Evolutionary conservation across 2,888 invertebrate species (phyloP).

Genomic region (Eumerus sabulonum): DNA sequence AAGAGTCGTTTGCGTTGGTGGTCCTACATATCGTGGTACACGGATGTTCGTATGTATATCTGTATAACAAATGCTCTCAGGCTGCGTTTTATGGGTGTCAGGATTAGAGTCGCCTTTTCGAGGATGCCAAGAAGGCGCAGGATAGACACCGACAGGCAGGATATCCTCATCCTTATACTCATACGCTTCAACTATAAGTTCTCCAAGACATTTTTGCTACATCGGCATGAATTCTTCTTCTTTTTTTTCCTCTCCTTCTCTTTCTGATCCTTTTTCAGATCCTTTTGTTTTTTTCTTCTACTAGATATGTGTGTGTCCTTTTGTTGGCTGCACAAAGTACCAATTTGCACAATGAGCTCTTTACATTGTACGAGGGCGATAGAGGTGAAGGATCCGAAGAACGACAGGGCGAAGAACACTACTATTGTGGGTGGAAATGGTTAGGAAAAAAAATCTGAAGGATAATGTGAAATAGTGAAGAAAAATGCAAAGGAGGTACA

Average conservation of each 20-base stretch:
- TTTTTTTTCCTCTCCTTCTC: constrained; percentile 3
- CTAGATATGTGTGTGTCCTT: constrained; percentile 25
- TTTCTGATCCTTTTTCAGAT: constrained; percentile 14
- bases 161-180: constrained; percentile 46
- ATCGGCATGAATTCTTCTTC: constrained; percentile 52
- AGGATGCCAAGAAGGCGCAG: constrained; percentile 30
- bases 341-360: constrained; percentile 68
- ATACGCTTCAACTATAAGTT: constrained; percentile 27
- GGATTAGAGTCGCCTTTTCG: constrained; percentile 54
- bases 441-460: constrained; percentile 28
- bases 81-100: constrained; percentile 60
- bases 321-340: constrained; percentile 62
- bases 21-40: too few species aligned
- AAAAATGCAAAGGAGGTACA: constrained; percentile 61
- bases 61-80: constrained; percentile 49
- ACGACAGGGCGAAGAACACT: not conserved
- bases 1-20: not conserved
- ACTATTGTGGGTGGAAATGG: constrained; percentile 43
- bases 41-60: not conserved
- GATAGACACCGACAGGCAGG: constrained; percentile 32
- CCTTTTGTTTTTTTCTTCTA: not conserved
- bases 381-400: constrained; percentile 3
- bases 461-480: constrained; percentile 45
- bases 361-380: constrained; percentile 12
- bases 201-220: constrained; percentile 52